Conservation (phyloP, 2,888 invertebrate species). For the Cephus pulcher region DNA sequence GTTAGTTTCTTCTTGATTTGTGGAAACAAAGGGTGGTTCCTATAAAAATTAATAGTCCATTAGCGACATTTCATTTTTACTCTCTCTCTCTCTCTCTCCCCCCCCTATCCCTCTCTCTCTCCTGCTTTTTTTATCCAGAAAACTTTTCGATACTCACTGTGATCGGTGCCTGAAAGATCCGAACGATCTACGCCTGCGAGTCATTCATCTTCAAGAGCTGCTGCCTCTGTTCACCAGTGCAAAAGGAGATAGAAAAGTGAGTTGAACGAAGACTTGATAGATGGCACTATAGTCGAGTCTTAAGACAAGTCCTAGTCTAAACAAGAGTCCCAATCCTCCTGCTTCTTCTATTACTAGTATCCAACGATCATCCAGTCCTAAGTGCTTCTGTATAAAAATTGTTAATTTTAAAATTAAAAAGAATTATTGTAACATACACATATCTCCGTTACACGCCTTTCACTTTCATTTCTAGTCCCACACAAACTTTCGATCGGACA, state of each 20-base stretch:
- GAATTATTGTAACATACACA: neutral
- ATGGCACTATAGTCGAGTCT: constrained; percentile 48
- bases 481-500: neutral
- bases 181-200: constrained; percentile 35
- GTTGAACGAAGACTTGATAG: constrained; percentile 54
- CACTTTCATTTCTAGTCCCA: neutral
- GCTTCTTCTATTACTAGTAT: neutral
- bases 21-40: constrained; percentile 27
- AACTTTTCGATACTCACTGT: constrained; percentile 30
- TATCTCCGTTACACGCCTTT: neutral
- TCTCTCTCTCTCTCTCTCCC: constrained; percentile 5
- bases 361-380: neutral
- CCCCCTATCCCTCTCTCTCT: constrained; percentile 14
- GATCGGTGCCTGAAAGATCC: constrained; percentile 21
- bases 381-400: neutral
- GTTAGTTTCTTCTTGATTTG: neutral
- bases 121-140: constrained; percentile 18
- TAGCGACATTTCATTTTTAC: constrained; percentile 23
- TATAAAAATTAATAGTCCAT: constrained; percentile 44
- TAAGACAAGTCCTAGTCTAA: neutral
- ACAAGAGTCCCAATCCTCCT: neutral
- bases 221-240: constrained; percentile 22
- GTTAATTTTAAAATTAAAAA: neutral
- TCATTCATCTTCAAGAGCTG: constrained; percentile 49
- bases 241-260: constrained; percentile 29